Percentiles rank a stretch among this genome's conserved stretches.
Evolutionary conservation across 1,140 invertebrate species (phyloP).

Genomic region (Drosophila repletoides): DNA sequence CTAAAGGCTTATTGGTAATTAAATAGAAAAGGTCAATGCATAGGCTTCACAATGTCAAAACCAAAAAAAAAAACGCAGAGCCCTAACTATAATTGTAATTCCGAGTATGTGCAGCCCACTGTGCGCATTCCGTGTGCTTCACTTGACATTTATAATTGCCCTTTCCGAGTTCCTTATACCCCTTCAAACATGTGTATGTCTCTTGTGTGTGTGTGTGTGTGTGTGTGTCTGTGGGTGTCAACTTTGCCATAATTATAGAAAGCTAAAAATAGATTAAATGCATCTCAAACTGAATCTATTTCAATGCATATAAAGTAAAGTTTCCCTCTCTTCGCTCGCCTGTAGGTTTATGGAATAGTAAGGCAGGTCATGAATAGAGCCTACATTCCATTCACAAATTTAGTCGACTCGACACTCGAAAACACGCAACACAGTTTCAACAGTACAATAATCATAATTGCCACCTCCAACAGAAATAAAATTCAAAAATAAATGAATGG

Average conservation of each 20-base stretch:
- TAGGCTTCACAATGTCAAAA: too few species aligned
- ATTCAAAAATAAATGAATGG: constrained; percentile 15
- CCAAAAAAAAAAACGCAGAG: too few species aligned
- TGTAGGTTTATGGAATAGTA: too few species aligned
- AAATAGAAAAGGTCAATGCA: too few species aligned
- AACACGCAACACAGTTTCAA: constrained; percentile 37
- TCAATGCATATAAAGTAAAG: too few species aligned
- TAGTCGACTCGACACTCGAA: neutral
- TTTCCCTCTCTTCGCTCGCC: too few species aligned
- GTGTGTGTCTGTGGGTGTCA: constrained; percentile 2
- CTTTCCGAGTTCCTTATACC: neutral
- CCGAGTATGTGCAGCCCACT: too few species aligned
- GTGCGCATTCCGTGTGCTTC: too few species aligned
- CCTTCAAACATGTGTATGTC: neutral
- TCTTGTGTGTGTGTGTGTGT: constrained; percentile 1
- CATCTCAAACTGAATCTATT: neutral
- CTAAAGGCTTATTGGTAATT: too few species aligned
- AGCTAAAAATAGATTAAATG: neutral
- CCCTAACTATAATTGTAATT: too few species aligned
- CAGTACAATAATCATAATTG: constrained; percentile 49
- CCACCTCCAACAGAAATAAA: constrained; percentile 6
- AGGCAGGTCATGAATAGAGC: constrained; percentile 6
- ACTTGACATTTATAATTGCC: neutral
- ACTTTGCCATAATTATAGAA: constrained; percentile 1
- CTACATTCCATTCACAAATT: constrained; percentile 34